phyloP scores from a whole-genome alignment of 2,888 invertebrate genomes.

The Brenthis ino region DNA sequence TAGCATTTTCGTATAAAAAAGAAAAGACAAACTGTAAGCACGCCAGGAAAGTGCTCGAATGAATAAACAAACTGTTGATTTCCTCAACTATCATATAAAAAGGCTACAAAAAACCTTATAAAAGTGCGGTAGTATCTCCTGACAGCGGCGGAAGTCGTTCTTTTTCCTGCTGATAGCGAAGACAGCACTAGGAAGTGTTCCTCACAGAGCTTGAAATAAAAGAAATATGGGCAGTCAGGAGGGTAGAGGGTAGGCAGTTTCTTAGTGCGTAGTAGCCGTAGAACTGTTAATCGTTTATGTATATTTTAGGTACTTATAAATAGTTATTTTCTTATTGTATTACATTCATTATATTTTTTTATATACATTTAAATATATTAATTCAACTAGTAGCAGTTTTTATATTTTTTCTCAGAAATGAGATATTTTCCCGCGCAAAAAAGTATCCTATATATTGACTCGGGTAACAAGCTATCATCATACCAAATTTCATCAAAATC shows the following conservation, averaged over 20 bases:
- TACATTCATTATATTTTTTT: too few relatives aligned
- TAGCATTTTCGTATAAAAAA: not conserved
- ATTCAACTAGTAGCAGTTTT: too few relatives aligned
- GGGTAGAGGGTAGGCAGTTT: conserved; percentile 41
- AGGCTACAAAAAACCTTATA: conserved; percentile 50
- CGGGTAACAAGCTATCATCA: too few relatives aligned
- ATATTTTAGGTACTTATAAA: conserved; percentile 12
- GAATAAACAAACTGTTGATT: conserved; percentile 26
- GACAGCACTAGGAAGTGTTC: conserved; percentile 71
- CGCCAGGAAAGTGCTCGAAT: conserved; percentile 5
- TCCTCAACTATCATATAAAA: conserved; percentile 32
- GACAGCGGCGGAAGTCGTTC: conserved; percentile 73
- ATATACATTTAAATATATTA: too few relatives aligned
- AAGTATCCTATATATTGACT: too few relatives aligned
- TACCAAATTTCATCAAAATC: too few relatives aligned
- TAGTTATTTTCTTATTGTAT: too few relatives aligned
- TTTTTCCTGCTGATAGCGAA: conserved; percentile 70
- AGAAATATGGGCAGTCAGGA: conserved; percentile 63
- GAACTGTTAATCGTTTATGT: not conserved
- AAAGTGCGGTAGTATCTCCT: conserved; percentile 54
- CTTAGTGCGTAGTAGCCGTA: conserved; percentile 35
- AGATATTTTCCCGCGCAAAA: too few relatives aligned
- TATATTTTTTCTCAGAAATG: too few relatives aligned
- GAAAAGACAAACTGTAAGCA: not conserved
- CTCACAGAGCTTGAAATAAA: conserved; percentile 56